These are phyloP conservation scores for Tachysurus fulvidraco DNA, from an alignment of 2,113 vertebrate species.

Conservation along the genomic window DNA sequence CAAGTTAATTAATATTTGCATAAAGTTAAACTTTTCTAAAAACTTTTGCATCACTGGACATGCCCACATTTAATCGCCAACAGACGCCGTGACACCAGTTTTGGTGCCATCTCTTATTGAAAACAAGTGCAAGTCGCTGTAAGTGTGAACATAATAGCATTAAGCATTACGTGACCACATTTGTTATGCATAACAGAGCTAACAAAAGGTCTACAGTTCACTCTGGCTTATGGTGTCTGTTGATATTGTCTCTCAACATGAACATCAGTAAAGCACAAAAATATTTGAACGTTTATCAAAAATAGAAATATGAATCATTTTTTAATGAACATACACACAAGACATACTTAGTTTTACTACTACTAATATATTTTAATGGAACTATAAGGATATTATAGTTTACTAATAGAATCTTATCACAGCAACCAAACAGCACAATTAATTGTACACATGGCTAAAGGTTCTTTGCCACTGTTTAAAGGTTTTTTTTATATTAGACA, in stretches of 20 bases:
- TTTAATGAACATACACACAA: background rate
- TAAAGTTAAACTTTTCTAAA: background rate
- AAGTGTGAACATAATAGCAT: background rate
- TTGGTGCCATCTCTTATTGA: no score
- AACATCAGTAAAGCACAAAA: background rate
- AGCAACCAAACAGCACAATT: background rate
- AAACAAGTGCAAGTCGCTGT: background rate
- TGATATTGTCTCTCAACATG: background rate
- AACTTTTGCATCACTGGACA: background rate
- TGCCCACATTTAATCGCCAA: no score
- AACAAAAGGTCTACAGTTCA: conserved; percentile 2
- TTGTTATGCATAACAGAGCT: background rate
- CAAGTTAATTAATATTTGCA: no score
- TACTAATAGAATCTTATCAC: background rate
- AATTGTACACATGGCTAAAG: background rate
- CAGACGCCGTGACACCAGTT: no score
- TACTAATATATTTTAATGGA: background rate
- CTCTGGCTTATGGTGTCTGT: background rate
- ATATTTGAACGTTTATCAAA: background rate
- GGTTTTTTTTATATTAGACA: background rate
- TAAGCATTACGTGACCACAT: background rate
- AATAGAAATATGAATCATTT: background rate
- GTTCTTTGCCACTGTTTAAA: background rate
- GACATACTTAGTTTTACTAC: background rate
- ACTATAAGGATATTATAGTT: background rate